phyloP scores from a whole-genome alignment of 2,797 vertebrate species.

The Anomalospiza imberbis region DNA sequence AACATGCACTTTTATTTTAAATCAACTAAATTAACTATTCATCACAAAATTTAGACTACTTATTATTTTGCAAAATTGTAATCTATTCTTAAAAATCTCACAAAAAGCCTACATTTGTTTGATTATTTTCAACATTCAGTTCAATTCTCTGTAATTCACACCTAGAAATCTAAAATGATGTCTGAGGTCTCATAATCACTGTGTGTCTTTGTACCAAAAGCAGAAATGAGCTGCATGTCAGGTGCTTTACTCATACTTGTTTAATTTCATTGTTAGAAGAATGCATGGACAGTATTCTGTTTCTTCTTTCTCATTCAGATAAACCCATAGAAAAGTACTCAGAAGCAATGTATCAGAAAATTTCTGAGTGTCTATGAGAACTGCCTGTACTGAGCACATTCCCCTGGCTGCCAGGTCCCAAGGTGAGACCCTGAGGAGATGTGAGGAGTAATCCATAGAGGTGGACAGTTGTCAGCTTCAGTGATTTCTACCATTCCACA shows the following conservation, averaged over 20 bases:
- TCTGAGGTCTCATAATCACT: neutral
- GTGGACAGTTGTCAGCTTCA: neutral
- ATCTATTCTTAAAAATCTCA: neutral
- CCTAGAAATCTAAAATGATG: neutral
- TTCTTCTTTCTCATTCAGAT: neutral
- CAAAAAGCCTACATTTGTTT: neutral
- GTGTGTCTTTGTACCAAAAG: neutral
- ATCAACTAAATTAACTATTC: neutral
- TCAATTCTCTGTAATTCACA: neutral
- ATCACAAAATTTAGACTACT: neutral
- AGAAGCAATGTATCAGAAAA: neutral
- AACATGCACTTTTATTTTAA: neutral
- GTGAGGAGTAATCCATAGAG: neutral
- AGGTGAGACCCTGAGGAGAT: neutral
- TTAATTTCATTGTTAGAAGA: neutral
- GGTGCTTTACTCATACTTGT: neutral
- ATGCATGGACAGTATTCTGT: neutral
- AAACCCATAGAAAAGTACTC: neutral
- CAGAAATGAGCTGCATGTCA: neutral
- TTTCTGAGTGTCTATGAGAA: neutral
- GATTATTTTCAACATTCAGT: neutral
- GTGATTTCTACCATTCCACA: neutral
- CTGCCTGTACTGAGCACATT: fast-evolving
- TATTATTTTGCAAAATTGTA: neutral
- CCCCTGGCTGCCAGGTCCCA: neutral